phyloP scores from a whole-genome alignment of 2,888 invertebrate species.

The Crossocerus cetratus region DNA sequence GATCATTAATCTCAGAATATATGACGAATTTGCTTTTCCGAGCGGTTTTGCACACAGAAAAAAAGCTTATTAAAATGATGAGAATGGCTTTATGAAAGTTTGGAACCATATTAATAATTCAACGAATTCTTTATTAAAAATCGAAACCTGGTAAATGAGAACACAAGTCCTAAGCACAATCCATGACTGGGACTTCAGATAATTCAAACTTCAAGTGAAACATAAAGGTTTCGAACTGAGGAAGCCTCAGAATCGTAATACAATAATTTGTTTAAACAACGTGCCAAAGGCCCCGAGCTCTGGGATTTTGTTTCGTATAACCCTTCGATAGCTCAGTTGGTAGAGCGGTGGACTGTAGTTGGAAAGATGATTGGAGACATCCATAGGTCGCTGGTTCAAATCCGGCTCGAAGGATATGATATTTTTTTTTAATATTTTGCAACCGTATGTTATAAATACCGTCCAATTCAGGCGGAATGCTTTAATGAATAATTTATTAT shows the following conservation, averaged over 20 bases:
- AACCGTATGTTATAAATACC: not conserved
- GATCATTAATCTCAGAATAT: too few species aligned
- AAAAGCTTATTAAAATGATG: too few species aligned
- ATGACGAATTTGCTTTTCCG: too few species aligned
- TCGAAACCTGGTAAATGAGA: too few species aligned
- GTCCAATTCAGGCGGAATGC: not conserved
- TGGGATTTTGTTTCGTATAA: not conserved
- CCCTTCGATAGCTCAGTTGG: conserved; percentile 77
- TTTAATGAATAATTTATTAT: not conserved
- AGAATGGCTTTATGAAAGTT: too few species aligned
- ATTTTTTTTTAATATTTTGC: conserved; percentile 38
- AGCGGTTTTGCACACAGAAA: too few species aligned
- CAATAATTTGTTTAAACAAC: not conserved
- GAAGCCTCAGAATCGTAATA: not conserved
- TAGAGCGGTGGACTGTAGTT: conserved; percentile 77
- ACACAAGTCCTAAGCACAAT: not conserved
- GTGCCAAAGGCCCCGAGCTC: too few species aligned
- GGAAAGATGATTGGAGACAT: conserved; percentile 59
- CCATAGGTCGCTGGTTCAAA: conserved; percentile 76
- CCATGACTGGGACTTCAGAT: not conserved
- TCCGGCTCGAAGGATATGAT: conserved; percentile 72
- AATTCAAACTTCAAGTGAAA: not conserved
- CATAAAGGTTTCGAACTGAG: not conserved
- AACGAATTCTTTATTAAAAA: too few species aligned
- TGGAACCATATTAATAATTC: too few species aligned